Conservation (phyloP, 1,140 invertebrate genomes). For the Drosophila malerkotliana region DNA sequence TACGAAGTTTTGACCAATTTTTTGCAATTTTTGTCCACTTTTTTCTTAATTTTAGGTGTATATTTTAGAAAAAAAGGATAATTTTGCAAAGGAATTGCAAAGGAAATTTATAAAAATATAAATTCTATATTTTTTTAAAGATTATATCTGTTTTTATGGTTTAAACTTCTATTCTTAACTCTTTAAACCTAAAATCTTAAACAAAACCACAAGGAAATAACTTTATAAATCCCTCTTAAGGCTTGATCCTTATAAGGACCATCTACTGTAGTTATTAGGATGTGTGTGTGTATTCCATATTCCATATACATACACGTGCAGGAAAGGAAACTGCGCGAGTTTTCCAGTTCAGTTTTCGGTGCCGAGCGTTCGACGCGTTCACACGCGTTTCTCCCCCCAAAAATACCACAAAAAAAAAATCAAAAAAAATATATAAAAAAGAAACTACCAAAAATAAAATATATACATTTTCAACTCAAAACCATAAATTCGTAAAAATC, state of each 20-base stretch:
- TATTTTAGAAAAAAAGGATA: no score
- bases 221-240: no score
- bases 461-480: neutral
- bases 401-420: neutral
- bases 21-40: no score
- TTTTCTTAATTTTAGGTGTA: no score
- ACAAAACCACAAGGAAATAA: no score
- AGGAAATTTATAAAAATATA: no score
- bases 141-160: no score
- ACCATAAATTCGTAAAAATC: neutral
- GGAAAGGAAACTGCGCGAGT: slow-evolving; percentile 46
- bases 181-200: no score
- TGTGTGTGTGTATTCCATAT: slow-evolving; percentile 44
- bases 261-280: neutral
- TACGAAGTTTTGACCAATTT: no score
- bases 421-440: neutral
- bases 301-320: slow-evolving; percentile 62
- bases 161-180: no score
- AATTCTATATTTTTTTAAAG: no score
- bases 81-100: no score
- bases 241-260: neutral
- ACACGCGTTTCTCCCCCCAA: slow-evolving; percentile 35
- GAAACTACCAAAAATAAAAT: neutral
- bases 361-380: slow-evolving; percentile 40
- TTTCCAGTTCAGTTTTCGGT: slow-evolving; percentile 51